Percentiles rank a stretch among this genome's conserved stretches.
These are phyloP conservation scores for Theristicus caerulescens DNA, from an alignment of 2,113 vertebrate species.

Conservation along the genomic window DNA sequence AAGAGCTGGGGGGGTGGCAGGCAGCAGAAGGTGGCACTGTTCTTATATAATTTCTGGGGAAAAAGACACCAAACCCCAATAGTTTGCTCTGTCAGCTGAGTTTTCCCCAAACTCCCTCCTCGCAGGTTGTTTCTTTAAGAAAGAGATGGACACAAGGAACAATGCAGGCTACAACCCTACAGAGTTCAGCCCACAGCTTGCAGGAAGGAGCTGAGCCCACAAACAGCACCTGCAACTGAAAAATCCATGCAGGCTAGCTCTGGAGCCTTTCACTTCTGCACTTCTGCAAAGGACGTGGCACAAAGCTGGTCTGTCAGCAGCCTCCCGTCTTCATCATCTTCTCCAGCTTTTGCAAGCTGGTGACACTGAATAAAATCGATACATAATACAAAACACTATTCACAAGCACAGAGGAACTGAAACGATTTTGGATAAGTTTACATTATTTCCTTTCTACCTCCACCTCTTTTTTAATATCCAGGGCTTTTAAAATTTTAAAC, in stretches of 20 bases:
- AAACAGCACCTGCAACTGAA: background rate
- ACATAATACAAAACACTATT: background rate
- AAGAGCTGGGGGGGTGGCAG: background rate
- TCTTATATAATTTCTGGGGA: background rate
- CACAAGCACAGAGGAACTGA: background rate
- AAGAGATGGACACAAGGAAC: background rate
- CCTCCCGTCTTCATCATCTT: background rate
- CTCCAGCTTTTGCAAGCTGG: background rate
- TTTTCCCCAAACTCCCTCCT: background rate
- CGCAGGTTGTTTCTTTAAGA: background rate
- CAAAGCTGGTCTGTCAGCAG: background rate
- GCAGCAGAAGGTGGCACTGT: background rate
- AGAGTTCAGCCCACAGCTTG: background rate
- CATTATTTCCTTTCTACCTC: background rate
- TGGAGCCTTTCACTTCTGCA: background rate
- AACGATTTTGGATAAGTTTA: background rate
- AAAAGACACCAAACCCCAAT: accelerated
- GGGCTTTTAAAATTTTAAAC: background rate
- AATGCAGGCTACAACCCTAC: background rate
- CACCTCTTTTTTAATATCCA: background rate
- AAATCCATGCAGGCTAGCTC: background rate
- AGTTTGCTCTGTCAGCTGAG: background rate
- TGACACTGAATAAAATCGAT: background rate
- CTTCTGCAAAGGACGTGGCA: background rate
- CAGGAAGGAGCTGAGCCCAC: background rate